Evolutionary conservation across 2,113 vertebrate genomes (phyloP).

Genomic region (Electrona antarctica): DNA sequence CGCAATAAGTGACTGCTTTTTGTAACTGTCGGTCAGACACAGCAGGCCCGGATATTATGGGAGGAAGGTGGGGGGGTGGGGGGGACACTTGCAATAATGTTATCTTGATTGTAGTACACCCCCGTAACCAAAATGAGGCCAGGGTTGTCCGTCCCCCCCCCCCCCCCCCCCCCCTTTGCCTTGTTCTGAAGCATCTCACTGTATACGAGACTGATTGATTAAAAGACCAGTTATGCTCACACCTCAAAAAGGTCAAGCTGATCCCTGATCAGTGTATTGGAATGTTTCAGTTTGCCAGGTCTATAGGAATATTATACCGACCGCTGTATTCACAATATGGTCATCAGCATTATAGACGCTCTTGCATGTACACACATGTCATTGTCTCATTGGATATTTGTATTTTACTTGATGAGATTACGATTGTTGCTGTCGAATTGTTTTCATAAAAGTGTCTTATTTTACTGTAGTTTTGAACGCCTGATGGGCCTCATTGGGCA

Average conservation of each 20-base stretch:
- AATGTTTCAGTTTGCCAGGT: constrained; percentile 3
- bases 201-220: constrained; percentile 19
- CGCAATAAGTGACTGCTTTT: constrained; percentile 67
- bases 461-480: constrained; percentile 45
- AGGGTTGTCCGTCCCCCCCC: too few species aligned
- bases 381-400: constrained; percentile 17
- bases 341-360: constrained; percentile 16
- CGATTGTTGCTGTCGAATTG: constrained; percentile 25
- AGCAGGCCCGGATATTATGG: constrained; percentile 13
- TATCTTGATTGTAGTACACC: constrained; percentile 6
- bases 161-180: constrained; percentile 26
- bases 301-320: background rate
- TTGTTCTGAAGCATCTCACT: constrained; percentile 26
- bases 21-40: constrained; percentile 21
- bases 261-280: background rate
- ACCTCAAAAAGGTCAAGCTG: constrained; percentile 17
- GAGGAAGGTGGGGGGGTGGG: background rate
- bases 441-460: constrained; percentile 34
- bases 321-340: background rate
- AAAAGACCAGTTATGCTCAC: constrained; percentile 12
- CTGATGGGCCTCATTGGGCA: constrained; percentile 53
- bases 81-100: constrained; percentile 47
- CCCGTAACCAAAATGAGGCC: constrained; percentile 45
- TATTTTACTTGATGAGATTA: constrained; percentile 24
- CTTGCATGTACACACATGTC: constrained; percentile 34